Evolutionary conservation across 2,113 vertebrate species (phyloP).

Genomic region (Geococcyx californianus): DNA sequence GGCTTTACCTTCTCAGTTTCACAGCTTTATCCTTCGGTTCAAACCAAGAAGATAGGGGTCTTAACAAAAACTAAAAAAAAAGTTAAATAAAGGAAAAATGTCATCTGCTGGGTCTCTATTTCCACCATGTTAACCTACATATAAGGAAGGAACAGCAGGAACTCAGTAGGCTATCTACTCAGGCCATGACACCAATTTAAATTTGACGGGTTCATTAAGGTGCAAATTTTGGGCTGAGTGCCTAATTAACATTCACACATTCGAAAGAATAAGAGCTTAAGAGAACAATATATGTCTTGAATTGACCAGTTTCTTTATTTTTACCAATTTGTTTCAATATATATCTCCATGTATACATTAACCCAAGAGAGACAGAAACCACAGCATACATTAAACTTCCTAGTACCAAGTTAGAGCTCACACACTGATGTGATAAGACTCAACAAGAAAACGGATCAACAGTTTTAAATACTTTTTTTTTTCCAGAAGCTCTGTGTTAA

Average conservation of each 20-base stretch:
- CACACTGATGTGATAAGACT: not conserved
- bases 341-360: not conserved
- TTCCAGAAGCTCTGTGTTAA: not conserved
- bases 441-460: not conserved
- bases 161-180: not conserved
- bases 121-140: not conserved
- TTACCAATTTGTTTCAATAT: not conserved
- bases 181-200: not conserved
- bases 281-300: not conserved
- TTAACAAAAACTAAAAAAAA: not conserved
- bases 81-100: too few species aligned
- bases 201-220: constrained; percentile 27
- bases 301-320: not conserved
- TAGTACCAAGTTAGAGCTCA: not conserved
- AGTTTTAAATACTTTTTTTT: not conserved
- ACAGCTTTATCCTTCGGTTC: not conserved
- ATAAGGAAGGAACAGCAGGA: not conserved
- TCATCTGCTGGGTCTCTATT: not conserved
- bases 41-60: not conserved
- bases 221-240: not conserved
- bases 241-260: constrained; percentile 11
- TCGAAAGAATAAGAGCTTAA: not conserved
- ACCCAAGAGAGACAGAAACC: not conserved
- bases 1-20: not conserved
- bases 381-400: not conserved